Conservation (phyloP, 2,888 invertebrate species). For the Epirrhoe alternata region DNA sequence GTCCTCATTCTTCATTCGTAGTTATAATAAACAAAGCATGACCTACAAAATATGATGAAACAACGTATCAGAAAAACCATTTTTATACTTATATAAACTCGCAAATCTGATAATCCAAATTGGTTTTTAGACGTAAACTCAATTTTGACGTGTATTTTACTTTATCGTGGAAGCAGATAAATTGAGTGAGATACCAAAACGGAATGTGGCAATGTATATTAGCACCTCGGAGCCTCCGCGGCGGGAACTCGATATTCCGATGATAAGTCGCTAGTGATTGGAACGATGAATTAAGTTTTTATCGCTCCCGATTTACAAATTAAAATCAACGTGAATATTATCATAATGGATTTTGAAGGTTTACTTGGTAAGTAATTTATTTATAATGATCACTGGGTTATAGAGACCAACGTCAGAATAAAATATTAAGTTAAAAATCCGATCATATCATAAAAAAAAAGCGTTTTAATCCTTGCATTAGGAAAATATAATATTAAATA, state of each 20-base stretch:
- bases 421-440: too few relatives aligned
- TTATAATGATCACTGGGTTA: too few relatives aligned
- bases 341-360: background rate
- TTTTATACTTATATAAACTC: constrained; percentile 68
- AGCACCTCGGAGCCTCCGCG: constrained; percentile 29
- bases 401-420: too few relatives aligned
- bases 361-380: background rate
- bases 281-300: constrained; percentile 27
- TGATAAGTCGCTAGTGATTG: constrained; percentile 37
- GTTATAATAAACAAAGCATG: constrained; percentile 1
- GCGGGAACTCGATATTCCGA: constrained; percentile 36
- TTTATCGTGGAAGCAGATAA: constrained; percentile 78
- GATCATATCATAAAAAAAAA: too few relatives aligned
- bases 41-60: constrained; percentile 44
- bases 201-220: constrained; percentile 59
- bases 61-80: constrained; percentile 55
- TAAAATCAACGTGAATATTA: constrained; percentile 3
- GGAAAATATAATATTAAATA: too few relatives aligned
- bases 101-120: constrained; percentile 83
- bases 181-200: constrained; percentile 73
- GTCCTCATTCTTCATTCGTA: too few relatives aligned
- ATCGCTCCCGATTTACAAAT: constrained; percentile 12
- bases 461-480: too few relatives aligned
- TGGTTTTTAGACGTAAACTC: constrained; percentile 82
- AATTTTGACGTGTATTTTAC: constrained; percentile 80